phyloP scores from a whole-genome alignment of 2,113 vertebrate genomes.

The Theropithecus gelada region DNA sequence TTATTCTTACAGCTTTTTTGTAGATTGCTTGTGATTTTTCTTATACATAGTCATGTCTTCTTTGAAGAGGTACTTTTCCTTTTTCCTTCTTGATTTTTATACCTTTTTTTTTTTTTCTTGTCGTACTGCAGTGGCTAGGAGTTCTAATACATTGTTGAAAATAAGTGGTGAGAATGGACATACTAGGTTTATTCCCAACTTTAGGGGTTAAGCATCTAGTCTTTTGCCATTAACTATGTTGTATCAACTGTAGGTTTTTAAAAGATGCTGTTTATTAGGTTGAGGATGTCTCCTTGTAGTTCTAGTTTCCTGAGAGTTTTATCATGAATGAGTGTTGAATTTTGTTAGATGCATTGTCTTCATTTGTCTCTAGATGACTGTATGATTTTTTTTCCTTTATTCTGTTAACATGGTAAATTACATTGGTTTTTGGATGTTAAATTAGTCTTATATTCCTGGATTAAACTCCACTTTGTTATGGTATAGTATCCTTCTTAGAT shows the following conservation, averaged over 20 bases:
- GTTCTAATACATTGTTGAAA: neutral
- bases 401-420: slow-evolving; percentile 2
- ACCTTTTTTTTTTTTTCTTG: slow-evolving; percentile 7
- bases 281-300: neutral
- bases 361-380: neutral
- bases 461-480: slow-evolving; percentile 1
- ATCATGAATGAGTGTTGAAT: neutral
- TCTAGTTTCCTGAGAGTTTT: neutral
- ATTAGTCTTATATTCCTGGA: neutral
- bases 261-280: neutral
- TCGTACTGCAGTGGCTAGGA: neutral
- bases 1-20: neutral
- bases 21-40: slow-evolving; percentile 13
- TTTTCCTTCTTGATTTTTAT: neutral
- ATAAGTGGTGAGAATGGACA: neutral
- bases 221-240: neutral
- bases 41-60: neutral
- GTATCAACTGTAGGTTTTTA: neutral
- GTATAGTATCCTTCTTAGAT: neutral
- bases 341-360: slow-evolving; percentile 6
- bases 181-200: neutral
- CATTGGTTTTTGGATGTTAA: slow-evolving; percentile 42
- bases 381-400: neutral
- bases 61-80: neutral
- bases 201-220: neutral